Conservation (phyloP, 2,888 invertebrate genomes). For the Toxonevra muliebris region DNA sequence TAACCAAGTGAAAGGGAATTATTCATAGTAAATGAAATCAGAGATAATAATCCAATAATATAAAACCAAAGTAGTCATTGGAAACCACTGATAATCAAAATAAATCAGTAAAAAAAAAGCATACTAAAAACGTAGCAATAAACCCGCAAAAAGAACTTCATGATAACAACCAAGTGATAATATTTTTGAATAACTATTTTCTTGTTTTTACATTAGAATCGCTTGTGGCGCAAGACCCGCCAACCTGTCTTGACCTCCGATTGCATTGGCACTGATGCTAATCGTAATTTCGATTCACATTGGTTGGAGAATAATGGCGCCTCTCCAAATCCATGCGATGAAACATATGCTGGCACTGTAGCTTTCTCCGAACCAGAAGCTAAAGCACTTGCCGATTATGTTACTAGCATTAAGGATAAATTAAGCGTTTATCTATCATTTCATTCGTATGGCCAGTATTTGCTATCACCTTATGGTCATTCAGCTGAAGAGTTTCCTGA, state of each 20-base stretch:
- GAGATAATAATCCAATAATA: too few species aligned
- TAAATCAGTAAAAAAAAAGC: too few species aligned
- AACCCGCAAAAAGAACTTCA: too few species aligned
- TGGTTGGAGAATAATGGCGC: slow-evolving; percentile 65
- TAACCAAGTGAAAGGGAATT: too few species aligned
- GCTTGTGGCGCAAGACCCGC: slow-evolving; percentile 76
- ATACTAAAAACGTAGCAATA: too few species aligned
- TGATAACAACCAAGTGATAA: too few species aligned
- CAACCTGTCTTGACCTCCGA: slow-evolving; percentile 59
- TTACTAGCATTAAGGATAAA: slow-evolving; percentile 63
- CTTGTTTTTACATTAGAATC: slow-evolving; percentile 63
- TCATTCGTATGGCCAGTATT: slow-evolving; percentile 72
- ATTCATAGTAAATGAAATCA: too few species aligned
- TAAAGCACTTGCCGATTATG: slow-evolving; percentile 64
- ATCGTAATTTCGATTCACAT: slow-evolving; percentile 61
- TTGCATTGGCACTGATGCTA: slow-evolving; percentile 62
- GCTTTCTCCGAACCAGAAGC: slow-evolving; percentile 71
- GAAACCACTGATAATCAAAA: too few species aligned
- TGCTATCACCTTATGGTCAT: slow-evolving; percentile 71
- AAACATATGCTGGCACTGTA: slow-evolving; percentile 67
- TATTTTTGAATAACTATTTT: not conserved
- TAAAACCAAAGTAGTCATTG: too few species aligned
- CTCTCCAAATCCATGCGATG: slow-evolving; percentile 62
- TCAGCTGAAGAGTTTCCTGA: slow-evolving; percentile 56
- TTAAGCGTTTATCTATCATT: slow-evolving; percentile 70